Conservation (phyloP, 2,797 vertebrate genomes). For the Sebastiscus tertius region DNA sequence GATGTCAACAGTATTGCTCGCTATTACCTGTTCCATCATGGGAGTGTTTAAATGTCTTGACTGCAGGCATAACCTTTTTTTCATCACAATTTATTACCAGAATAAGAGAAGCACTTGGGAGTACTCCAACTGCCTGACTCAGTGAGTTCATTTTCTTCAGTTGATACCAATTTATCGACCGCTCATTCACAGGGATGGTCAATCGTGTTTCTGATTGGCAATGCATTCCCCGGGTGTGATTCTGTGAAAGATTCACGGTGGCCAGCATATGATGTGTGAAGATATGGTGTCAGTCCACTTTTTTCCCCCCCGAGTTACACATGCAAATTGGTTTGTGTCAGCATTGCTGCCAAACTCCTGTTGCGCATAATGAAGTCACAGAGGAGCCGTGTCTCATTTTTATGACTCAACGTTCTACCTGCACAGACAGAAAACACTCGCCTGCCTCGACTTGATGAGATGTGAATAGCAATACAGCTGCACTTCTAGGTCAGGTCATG, state of each 20-base stretch:
- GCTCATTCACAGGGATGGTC: slow-evolving; percentile 30
- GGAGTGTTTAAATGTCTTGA: slow-evolving; percentile 64
- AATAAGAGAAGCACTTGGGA: slow-evolving; percentile 56
- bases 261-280: slow-evolving; percentile 7
- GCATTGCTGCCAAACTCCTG: slow-evolving; percentile 35
- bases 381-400: slow-evolving; percentile 45
- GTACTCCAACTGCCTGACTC: slow-evolving; percentile 30
- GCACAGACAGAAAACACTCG: slow-evolving; percentile 40
- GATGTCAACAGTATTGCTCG: slow-evolving; percentile 53
- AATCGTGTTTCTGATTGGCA: slow-evolving; percentile 45
- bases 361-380: slow-evolving; percentile 53
- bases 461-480: slow-evolving; percentile 38
- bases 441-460: slow-evolving; percentile 47
- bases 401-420: slow-evolving; percentile 53
- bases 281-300: slow-evolving; percentile 18
- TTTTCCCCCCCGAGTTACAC: slow-evolving; percentile 1
- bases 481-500: slow-evolving; percentile 43
- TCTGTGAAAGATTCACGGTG: slow-evolving; percentile 13
- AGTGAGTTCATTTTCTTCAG: slow-evolving; percentile 49
- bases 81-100: slow-evolving; percentile 62
- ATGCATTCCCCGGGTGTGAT: slow-evolving; percentile 2
- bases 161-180: slow-evolving; percentile 39
- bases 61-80: slow-evolving; percentile 54
- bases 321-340: slow-evolving; percentile 52
- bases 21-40: slow-evolving; percentile 60